Evolutionary conservation across 2,888 invertebrate genomes (phyloP).

Genomic region (Bombylius discolor): DNA sequence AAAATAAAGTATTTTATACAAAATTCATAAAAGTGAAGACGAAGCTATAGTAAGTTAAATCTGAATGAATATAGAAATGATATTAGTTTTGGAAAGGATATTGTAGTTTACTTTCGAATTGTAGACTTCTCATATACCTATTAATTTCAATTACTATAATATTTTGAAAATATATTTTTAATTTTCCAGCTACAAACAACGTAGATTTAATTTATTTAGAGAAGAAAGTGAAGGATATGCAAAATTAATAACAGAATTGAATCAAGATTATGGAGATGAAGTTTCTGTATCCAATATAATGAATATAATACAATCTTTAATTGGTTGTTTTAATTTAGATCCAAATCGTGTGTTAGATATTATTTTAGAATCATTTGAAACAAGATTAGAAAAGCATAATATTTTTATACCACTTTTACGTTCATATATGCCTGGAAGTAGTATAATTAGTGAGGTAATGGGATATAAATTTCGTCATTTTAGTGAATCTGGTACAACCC

Average conservation of each 20-base stretch:
- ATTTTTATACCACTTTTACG: constrained; percentile 78
- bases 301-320: constrained; percentile 84
- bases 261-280: constrained; percentile 60
- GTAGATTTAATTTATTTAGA: constrained; percentile 95
- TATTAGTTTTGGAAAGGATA: not conserved
- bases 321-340: constrained; percentile 98
- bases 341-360: constrained; percentile 95
- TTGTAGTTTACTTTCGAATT: too few species aligned
- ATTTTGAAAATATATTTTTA: not conserved
- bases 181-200: constrained; percentile 86
- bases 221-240: constrained; percentile 99
- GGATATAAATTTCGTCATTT: constrained; percentile 80
- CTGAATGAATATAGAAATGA: not conserved
- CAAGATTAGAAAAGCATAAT: constrained; percentile 59
- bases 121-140: too few species aligned
- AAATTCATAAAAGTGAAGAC: constrained; percentile 98
- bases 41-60: constrained; percentile 79
- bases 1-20: constrained; percentile 79
- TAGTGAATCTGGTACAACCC: constrained; percentile 48
- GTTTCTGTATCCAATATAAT: constrained; percentile 56
- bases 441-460: constrained; percentile 84
- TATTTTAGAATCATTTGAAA: constrained; percentile 92
- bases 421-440: constrained; percentile 77
- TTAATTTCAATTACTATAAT: not conserved
- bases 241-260: constrained; percentile 86